phyloP scores from a whole-genome alignment of 2,888 invertebrate species.

The Temnothorax ravouxi region DNA sequence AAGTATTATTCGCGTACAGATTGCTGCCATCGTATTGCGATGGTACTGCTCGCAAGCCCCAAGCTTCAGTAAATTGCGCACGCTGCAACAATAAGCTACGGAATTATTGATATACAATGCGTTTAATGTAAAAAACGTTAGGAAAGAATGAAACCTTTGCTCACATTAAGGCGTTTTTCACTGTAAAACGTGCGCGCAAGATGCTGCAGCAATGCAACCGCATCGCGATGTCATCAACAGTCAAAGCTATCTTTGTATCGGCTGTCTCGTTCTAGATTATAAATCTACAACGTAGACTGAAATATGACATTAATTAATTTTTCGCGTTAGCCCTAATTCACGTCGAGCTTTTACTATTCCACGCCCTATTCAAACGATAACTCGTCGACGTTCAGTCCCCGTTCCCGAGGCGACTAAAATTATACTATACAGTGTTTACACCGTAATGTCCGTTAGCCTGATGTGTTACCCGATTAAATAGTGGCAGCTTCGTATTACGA shows the following conservation, averaged over 20 bases:
- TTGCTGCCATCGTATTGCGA: not conserved
- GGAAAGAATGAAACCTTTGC: not conserved
- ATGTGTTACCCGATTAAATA: constrained; percentile 78
- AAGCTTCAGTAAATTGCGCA: constrained; percentile 9
- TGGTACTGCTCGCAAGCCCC: not conserved
- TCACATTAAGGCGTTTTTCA: not conserved
- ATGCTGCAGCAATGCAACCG: constrained; percentile 19
- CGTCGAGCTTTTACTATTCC: not conserved
- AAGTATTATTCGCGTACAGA: constrained; percentile 15
- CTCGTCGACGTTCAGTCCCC: constrained; percentile 25
- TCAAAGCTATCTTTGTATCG: constrained; percentile 17
- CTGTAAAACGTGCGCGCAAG: not conserved
- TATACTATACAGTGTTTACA: constrained; percentile 71
- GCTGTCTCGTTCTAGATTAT: constrained; percentile 12
- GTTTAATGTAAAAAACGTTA: constrained; percentile 32
- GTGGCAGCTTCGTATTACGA: constrained; percentile 83
- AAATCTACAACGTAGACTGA: constrained; percentile 22
- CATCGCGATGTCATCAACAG: not conserved
- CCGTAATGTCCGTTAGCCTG: constrained; percentile 73
- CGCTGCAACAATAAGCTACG: constrained; percentile 19
- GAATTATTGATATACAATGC: not conserved
- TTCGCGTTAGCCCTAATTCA: not conserved
- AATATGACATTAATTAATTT: constrained; percentile 12
- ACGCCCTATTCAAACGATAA: constrained; percentile 26
- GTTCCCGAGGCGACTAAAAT: constrained; percentile 62